Percentiles rank a stretch among this genome's conserved stretches.
These are phyloP conservation scores for Lordiphosa stackelbergi DNA, from an alignment of 1,140 invertebrate genomes.

Conservation along the genomic window DNA sequence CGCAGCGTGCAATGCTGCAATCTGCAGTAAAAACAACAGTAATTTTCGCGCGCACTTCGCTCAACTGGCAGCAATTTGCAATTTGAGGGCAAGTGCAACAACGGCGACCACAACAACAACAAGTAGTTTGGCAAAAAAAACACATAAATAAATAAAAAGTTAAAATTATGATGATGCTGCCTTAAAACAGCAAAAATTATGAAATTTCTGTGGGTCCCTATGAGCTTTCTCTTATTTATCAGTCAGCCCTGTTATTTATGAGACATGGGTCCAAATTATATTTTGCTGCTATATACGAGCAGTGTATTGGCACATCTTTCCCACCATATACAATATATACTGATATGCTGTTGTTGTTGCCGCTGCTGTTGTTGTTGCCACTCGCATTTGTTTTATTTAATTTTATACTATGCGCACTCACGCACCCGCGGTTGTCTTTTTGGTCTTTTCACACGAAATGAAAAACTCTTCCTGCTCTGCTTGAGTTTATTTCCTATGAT, in stretches of 20 bases:
- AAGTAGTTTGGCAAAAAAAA: slow-evolving; percentile 9
- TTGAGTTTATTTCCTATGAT: slow-evolving; percentile 42
- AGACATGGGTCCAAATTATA: slow-evolving; percentile 42
- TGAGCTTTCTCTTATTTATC: slow-evolving; percentile 5
- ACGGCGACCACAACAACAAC: slow-evolving; percentile 22
- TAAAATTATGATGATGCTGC: slow-evolving; percentile 17
- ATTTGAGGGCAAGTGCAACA: slow-evolving; percentile 33
- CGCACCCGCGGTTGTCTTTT: slow-evolving; percentile 57
- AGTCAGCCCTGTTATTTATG: slow-evolving; percentile 37
- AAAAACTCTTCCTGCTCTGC: slow-evolving; percentile 59
- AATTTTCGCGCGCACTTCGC: slow-evolving; percentile 43
- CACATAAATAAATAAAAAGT: slow-evolving; percentile 24
- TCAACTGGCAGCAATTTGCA: slow-evolving; percentile 48
- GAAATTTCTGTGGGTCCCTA: slow-evolving; percentile 51
- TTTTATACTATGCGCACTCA: slow-evolving; percentile 74
- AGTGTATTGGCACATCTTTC: slow-evolving; percentile 53
- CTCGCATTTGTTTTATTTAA: slow-evolving; percentile 53
- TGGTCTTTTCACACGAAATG: slow-evolving; percentile 23
- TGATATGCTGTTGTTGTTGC: slow-evolving; percentile 39
- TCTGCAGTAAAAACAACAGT: slow-evolving; percentile 6
- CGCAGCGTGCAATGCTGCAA: slow-evolving; percentile 41
- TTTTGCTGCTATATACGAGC: slow-evolving; percentile 26
- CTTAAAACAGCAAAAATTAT: slow-evolving; percentile 34
- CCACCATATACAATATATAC: slow-evolving; percentile 18
- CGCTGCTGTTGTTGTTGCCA: slow-evolving; percentile 19